Evolutionary conservation across 1,140 invertebrate genomes (phyloP), one percentile per base, ranked within the genome.

Genomic region (Orussus abietinus): DNA sequence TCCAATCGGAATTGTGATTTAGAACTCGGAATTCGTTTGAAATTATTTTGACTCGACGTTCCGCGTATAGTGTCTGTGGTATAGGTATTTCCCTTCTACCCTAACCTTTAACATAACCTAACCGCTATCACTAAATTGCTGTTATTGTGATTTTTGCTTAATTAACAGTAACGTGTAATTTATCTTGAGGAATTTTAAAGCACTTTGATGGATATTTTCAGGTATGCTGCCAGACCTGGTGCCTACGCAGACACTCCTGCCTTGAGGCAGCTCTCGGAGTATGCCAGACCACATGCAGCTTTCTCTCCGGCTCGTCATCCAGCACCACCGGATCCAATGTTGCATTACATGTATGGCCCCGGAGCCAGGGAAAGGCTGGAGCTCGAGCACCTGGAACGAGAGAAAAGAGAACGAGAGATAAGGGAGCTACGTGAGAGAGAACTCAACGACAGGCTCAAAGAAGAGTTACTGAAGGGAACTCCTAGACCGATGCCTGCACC

Each of bases 221-320:
- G n/a, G 79, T 82, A 32, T 64, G 85, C 59, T 0, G 45, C 63
- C 0, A 47, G 69, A 29, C 64, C 70, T 0, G 57, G 66, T 2
- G 49, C 67, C 1, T 94, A 91, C 62, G 80, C 84, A 0, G 94
- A 97, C 60, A 96, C 92, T 0, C 92, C 93, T 3, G 92, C 94
- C 2, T 68, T 97, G 18, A 76, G 93, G 17, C 92, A 96, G 61
- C 72, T 97, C 1, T 85, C 84, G 13, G 90, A 93, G 58, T 93
- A 92, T 65, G 90, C 90, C 0, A 75, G 91, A 45, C 90, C 91
- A 0, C 90, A 93, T 63, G 88, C 87, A 37, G 89, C 88, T 1
- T 93, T 93, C 59, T 81, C 80, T 1, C 81, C 92, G 62, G 83
- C 83, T 15, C 64, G 74, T 28, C 67, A 66, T 75, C 75, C 80